Base-by-base conservation (phyloP, 2,888 invertebrate species). In the Eristalinus sepulchralis region DNA sequence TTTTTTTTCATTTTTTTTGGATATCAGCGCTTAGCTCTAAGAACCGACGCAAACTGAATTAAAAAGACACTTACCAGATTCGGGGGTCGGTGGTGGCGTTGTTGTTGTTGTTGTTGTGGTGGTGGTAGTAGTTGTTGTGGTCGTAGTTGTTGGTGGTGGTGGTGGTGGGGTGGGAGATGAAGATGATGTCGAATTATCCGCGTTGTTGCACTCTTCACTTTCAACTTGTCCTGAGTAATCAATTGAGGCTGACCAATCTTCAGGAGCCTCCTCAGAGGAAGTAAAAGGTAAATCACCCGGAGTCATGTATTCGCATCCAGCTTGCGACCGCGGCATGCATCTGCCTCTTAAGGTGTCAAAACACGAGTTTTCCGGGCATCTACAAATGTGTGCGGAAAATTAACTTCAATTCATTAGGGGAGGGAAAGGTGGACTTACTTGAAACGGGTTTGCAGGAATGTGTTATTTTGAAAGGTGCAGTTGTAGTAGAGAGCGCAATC, bases 401-500 rank as follows among this genome's bases (percentile, higher is more conserved):
- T 47, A 47, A 47, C 47, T 8, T 17, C 47, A n/a, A 17, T 27
- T 27, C 47, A n/a, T 17, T 1, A 5, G 8, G 17, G 0, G 47
- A 17, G 8, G 8, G 47, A 9, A 17, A 8, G 6, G 3, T 8
- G n/a, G 17, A 88, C 88, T 88, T 73, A 92, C 91, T 90, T 92
- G 76, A 90, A 92, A 66, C 93, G 90, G 1, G 90, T 92, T 73
- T 93, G 93, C 75, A 91, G 88, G 83, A 92, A 92, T 6, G 89
- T 89, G 9, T 92, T 91, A 76, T 88, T 73, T 59, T 91, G 91
- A 31, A 90, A 85, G 27, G 90, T 91, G 84, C 94, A 94, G 0
- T 90, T 91, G 80, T 93, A 94, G 83, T 93, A 93, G 11, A 93
- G 77, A 0, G 90, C 89, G 70, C 93, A 93, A 83, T 93, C 91